Evolutionary conservation across 2,113 vertebrate species (phyloP), one percentile per base, ranked within the genome.

Genomic region (Acanthisitta chloris): DNA sequence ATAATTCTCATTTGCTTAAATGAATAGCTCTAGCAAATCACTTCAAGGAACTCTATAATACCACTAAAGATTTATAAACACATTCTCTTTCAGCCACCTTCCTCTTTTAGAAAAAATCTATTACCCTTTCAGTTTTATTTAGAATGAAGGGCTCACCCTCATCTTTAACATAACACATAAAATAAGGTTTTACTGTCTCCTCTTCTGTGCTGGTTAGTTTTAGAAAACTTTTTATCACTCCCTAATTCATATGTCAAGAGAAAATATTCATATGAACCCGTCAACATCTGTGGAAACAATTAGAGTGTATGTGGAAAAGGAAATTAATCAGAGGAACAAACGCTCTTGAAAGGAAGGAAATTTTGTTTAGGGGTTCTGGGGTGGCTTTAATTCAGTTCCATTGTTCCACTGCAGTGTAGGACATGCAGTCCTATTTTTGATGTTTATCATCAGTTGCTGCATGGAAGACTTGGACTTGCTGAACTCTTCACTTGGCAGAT

Each of bases 291-390:
- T 74, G 86, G 64, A 86, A 96, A 78, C 52, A 81, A 48, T 95
- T 94, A 58, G 74, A 3, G 1, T 94, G 38, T 86, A 88, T 67
- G 85, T 94, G 92, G 92, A 94, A 92, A 88, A 93, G 94, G 90
- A 96, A 97, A 90, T 90, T 86, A 96, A 96, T 96, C 64, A 83
- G 67, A 83, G 85, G 54, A 90, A 94, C 59, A 96, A 96, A 92
- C 0, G 10, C 54, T 73, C 36, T 86, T 78, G 43, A 81, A 94
- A 92, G 93, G 93, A 96, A 95, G 94, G 93, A 97, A 96, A 88
- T 95, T 93, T 94, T 95, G 51, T 86, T 90, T 52, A 45, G 90
- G 59, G 43, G n/a, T 83, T 77, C 51, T 93, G 33, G 34, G 69
- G 61, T 48, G 95, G 65, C 76, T 64, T 90, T 90, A 90, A 88